Evolutionary conservation across 2,113 vertebrate genomes (phyloP), one percentile per base, ranked within the genome.

Genomic region (Pedetes capensis): DNA sequence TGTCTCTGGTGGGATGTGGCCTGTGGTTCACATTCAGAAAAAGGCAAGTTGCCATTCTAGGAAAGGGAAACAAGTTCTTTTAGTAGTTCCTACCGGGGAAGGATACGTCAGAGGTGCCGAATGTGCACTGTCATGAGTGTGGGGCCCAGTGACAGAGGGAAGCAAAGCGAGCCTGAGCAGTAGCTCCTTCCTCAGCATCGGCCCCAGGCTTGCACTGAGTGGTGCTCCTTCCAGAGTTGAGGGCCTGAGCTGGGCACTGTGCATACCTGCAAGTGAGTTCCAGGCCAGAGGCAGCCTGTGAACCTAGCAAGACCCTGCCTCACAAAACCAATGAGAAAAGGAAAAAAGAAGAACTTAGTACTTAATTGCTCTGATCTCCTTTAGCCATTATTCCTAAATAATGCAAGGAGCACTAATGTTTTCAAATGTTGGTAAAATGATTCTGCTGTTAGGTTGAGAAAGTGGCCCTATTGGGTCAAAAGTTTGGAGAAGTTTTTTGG

Each of bases 1-100:
- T 49, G 99, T 99, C 76, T 99, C 99, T 27, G 99, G 99, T 83
- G 99, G 99, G 80, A 99, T 99, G 99, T 99, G 99, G 99, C 99
- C 99, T 2, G 98, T 99, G 75, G 99, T 99, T 49, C 99, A 99
- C 97, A 99, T 99, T 97, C 99, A 99, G 97, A 99, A 99, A 97
- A 99, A 99, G 99, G 99, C 98, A 97, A 86, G 98, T 98, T 78
- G 27, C 82, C 71, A 74, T 74, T 7, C 34, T 95, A 55, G 80
- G 87, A 66, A 75, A 61, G 89, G 81, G 93, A 89, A 87, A 17
- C 78, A 55, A 44, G 93, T 34, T 47, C 3, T 5, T 0, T 93
- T 29, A 10, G 87, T 53, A 51, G 3, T 66, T 93, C 51, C 42
- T 47, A 9, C 44, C 25, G 18, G 34, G 53, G 20, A 47, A 44